Conservation (phyloP, 35 echinoderm and acorn worm species). For the Amphiura filiformis region DNA sequence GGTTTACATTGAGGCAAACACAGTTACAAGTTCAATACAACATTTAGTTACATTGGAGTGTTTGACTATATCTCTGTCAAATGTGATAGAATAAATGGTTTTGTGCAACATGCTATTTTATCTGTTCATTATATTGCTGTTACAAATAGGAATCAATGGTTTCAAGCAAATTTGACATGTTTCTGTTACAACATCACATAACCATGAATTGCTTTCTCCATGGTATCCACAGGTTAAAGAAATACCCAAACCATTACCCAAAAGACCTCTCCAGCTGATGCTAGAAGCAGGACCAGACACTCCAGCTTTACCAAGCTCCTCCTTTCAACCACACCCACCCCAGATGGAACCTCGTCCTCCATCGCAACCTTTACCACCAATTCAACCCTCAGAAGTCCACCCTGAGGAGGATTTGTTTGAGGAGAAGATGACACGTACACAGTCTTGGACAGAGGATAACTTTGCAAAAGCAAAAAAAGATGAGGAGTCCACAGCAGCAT, state of each 20-base stretch:
- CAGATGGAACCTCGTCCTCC: not conserved
- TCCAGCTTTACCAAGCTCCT: slow-evolving; percentile 43
- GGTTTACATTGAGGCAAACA: too few relatives aligned
- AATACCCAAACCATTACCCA: slow-evolving; percentile 64
- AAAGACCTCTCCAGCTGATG: slow-evolving; percentile 70
- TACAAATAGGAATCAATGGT: too few relatives aligned
- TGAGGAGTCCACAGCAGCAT: not conserved
- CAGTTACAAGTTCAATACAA: too few relatives aligned
- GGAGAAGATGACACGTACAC: slow-evolving; percentile 52
- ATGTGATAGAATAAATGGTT: too few relatives aligned
- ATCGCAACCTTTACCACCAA: slow-evolving; percentile 30
- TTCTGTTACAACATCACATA: too few relatives aligned
- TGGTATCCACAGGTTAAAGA: slow-evolving; percentile 68
- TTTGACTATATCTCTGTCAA: too few relatives aligned
- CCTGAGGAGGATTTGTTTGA: slow-evolving; percentile 2
- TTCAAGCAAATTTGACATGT: too few relatives aligned
- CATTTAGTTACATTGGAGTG: too few relatives aligned
- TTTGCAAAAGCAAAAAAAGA: slow-evolving; percentile 16
- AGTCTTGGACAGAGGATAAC: slow-evolving; percentile 53
- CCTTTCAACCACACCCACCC: not conserved
- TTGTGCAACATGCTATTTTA: too few relatives aligned
- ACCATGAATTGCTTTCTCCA: too few relatives aligned
- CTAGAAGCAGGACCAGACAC: slow-evolving; percentile 37
- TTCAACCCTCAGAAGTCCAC: not conserved
- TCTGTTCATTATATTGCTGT: too few relatives aligned